phyloP scores from a whole-genome alignment of 2,113 vertebrate species.

The Heteronetta atricapilla region DNA sequence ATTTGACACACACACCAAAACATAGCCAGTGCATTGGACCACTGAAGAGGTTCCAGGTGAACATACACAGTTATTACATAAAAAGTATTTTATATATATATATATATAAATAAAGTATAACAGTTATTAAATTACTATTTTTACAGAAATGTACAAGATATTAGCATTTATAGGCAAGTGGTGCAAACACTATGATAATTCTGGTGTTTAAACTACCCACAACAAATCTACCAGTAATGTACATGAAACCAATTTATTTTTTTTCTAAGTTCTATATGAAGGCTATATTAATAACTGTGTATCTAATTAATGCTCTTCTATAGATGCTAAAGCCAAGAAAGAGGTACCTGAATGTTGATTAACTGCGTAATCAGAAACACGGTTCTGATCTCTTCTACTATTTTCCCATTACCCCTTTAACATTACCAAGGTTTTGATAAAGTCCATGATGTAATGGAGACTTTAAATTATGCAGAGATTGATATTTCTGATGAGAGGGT shows the following conservation, averaged over 20 bases:
- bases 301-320: constrained; percentile 23
- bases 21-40: background rate
- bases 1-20: background rate
- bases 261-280: background rate
- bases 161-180: background rate
- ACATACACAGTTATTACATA: too few relatives aligned
- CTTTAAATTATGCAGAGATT: constrained; percentile 58
- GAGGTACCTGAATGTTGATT: constrained; percentile 2
- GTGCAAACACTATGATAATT: background rate
- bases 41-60: background rate
- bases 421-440: background rate
- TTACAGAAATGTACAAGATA: background rate
- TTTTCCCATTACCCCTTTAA: background rate
- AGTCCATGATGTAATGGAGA: constrained; percentile 21
- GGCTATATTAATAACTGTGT: background rate
- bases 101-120: too few relatives aligned
- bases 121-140: background rate
- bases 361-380: constrained; percentile 27
- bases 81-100: too few relatives aligned
- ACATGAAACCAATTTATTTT: background rate
- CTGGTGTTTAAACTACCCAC: background rate
- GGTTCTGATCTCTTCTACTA: background rate
- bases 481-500: constrained; percentile 52
- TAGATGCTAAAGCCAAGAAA: constrained; percentile 1
- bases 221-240: background rate